Base-by-base conservation (phyloP, 2,797 vertebrate genomes). In the Sphenodon punctatus region DNA sequence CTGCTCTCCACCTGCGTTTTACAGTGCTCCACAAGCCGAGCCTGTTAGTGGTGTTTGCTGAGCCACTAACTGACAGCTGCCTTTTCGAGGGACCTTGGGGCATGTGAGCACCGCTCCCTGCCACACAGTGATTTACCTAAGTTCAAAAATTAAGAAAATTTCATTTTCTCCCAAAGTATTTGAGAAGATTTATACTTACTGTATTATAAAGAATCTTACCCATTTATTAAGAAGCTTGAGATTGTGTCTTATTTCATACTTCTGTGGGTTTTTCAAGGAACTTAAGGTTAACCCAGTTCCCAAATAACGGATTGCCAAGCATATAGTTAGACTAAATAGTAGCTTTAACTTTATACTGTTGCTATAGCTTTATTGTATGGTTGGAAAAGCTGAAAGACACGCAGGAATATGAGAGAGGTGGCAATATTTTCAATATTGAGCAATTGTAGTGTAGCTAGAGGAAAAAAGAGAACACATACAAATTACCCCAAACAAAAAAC, bases 211-310 rank as follows among this genome's bases (percentile, higher is more conserved):
- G 4, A 27, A 8, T 25, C 55, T 64, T 39, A 30, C 2, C 25
- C 70, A 73, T 27, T 25, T 23, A 11, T 27, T 34, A 63, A 56
- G 17, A 19, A 41, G 36, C 19, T 20, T 9, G 10, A 58, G 15
- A 76, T 80, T 86, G 25, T 65, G 66, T 17, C 17, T 74, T 71
- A 14, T 10, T 65, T 23, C 2, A 65, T 66, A 55, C 73, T 77
- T 67, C 32, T 71, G 0, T 70, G 25, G 1, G 13, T 82, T 84
- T 73, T 0, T 0, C 38, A 17, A 59, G 17, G 63, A 73, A 9
- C 51, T 25, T 4, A 58, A 61, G 76, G 60, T 23, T 63, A 69
- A 8, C 27, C 73, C 22, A 1, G 2, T 56, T 42, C 60, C 41
- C 77, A 81, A 42, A 16, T 38, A 58, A 27, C 63, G 34, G 8